A percentile compares a stretch with the other conserved stretches of the same genome.
These are phyloP conservation scores for Plotosus lineatus DNA, from an alignment of 2,113 vertebrate genomes.

Conservation along the genomic window DNA sequence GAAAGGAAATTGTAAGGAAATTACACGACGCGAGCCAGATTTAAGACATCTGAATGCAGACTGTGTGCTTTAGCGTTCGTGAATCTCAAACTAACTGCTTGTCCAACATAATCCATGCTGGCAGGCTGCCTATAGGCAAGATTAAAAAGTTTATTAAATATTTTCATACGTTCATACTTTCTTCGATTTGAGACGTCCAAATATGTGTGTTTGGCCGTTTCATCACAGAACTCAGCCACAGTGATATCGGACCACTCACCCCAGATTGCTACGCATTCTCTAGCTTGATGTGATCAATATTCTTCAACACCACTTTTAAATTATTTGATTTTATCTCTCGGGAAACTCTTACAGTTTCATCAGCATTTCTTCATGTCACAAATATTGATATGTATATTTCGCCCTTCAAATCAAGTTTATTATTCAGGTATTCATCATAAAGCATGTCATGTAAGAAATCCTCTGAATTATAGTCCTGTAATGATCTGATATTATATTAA, in stretches of 20 bases:
- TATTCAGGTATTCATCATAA: not conserved
- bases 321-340: not conserved
- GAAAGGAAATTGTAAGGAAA: not conserved
- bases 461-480: not conserved
- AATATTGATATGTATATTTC: not conserved
- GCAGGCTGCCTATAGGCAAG: not conserved
- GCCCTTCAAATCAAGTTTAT: not conserved
- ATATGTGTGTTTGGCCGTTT: not conserved
- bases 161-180: not conserved
- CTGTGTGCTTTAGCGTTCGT: not conserved
- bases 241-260: not conserved
- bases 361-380: not conserved
- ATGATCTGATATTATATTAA: not conserved
- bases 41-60: not conserved
- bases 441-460: not conserved
- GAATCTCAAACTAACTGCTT: not conserved
- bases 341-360: not conserved
- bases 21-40: too few species aligned
- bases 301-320: not conserved
- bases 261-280: not conserved
- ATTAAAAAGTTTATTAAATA: not conserved
- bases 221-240: not conserved
- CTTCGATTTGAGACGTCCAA: not conserved
- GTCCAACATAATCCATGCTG: not conserved
- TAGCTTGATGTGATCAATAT: not conserved